Percentiles rank a stretch among this genome's conserved stretches.
phyloP scores from a whole-genome alignment of 2,113 vertebrate genomes.

The Guaruba guarouba region DNA sequence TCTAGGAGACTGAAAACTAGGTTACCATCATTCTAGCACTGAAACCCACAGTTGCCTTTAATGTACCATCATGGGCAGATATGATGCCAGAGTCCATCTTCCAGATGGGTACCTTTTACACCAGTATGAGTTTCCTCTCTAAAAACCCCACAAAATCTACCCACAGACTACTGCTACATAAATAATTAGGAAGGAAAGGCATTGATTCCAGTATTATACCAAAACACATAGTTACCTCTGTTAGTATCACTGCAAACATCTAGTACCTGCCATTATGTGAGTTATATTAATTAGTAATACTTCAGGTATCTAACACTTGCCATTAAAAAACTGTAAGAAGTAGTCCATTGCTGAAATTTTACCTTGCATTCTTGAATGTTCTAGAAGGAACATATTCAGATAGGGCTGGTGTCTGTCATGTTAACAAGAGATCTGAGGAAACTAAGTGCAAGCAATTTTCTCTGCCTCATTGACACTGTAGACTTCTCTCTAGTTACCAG shows the following conservation, averaged over 20 bases:
- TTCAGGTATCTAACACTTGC: not conserved
- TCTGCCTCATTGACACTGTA: not conserved
- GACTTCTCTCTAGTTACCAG: conserved; percentile 55
- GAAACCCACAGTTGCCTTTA: not conserved
- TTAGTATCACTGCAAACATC: not conserved
- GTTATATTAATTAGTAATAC: not conserved
- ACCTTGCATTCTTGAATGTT: not conserved
- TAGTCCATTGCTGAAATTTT: not conserved
- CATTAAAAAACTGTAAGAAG: not conserved
- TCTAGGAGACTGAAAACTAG: not conserved
- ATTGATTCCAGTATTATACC: not conserved
- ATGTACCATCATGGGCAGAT: not conserved
- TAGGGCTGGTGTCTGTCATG: not conserved
- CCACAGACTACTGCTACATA: not conserved
- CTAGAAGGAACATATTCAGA: not conserved
- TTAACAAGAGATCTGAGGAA: not conserved
- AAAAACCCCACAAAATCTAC: not conserved
- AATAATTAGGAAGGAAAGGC: not conserved
- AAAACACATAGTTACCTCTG: not conserved
- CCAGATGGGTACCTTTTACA: not conserved
- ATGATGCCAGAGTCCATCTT: not conserved
- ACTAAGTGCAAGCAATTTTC: not conserved
- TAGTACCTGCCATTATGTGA: not conserved
- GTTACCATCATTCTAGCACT: not conserved
- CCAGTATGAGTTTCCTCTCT: not conserved